phyloP scores from a whole-genome alignment of 2,113 vertebrate species.

The Phrynocephalus versicolor region DNA sequence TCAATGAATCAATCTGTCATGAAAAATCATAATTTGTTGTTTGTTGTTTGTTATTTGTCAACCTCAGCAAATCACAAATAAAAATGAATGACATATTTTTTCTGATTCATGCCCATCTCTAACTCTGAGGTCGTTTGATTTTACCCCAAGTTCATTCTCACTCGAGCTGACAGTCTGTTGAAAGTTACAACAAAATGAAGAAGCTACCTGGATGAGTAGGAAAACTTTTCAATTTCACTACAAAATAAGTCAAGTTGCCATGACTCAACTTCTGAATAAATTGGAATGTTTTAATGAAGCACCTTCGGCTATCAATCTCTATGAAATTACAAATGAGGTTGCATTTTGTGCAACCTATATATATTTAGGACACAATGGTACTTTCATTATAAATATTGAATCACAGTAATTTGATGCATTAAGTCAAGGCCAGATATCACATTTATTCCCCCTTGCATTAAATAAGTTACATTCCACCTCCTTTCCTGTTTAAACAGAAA shows the following conservation, averaged over 20 bases:
- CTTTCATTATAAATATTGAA: background rate
- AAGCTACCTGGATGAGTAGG: too few relatives aligned
- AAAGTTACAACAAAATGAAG: background rate
- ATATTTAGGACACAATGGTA: background rate
- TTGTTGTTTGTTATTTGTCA: too few relatives aligned
- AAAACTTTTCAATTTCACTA: too few relatives aligned
- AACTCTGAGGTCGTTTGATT: too few relatives aligned
- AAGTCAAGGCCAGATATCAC: background rate
- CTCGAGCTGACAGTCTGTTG: background rate
- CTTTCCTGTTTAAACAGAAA: background rate
- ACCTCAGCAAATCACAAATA: too few relatives aligned
- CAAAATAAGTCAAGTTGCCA: too few relatives aligned
- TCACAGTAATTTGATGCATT: background rate
- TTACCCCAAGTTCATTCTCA: too few relatives aligned
- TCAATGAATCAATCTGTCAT: too few relatives aligned
- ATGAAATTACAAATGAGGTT: background rate
- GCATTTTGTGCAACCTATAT: background rate
- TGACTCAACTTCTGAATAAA: too few relatives aligned
- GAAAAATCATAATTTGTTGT: too few relatives aligned
- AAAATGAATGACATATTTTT: too few relatives aligned
- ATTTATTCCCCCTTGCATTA: background rate
- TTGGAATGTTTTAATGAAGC: background rate
- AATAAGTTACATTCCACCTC: background rate
- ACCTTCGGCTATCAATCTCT: background rate
- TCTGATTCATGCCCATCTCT: too few relatives aligned